Evolutionary conservation across 2,113 vertebrate species (phyloP).

Genomic region (Gavialis gangeticus): DNA sequence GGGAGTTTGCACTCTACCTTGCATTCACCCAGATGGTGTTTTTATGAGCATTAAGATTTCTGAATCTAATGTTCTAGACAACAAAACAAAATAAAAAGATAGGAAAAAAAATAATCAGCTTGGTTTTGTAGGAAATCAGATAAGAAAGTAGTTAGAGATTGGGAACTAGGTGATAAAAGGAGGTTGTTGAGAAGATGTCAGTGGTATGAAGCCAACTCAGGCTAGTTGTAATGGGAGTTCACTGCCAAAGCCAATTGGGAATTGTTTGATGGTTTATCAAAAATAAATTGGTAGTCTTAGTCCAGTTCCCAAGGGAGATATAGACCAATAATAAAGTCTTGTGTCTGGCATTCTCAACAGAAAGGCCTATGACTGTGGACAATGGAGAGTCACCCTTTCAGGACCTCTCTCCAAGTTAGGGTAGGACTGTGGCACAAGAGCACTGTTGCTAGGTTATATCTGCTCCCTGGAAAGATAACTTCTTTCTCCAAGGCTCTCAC

Average conservation of each 20-base stretch:
- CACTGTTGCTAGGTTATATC: background rate
- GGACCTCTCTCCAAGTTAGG: constrained; percentile 1
- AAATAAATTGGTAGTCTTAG: constrained; percentile 14
- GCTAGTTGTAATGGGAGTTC: constrained; percentile 11
- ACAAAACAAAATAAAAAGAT: background rate
- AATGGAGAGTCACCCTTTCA: background rate
- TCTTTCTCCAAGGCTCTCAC: background rate
- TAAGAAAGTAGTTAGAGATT: background rate
- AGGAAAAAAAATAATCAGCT: background rate
- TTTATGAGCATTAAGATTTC: background rate
- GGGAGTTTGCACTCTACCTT: constrained; percentile 30
- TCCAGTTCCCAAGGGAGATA: constrained; percentile 51
- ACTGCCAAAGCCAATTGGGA: constrained; percentile 51
- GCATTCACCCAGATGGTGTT: background rate
- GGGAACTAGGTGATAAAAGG: background rate
- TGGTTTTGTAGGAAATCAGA: background rate
- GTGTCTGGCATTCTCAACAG: constrained; percentile 54
- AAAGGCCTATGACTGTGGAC: constrained; percentile 47
- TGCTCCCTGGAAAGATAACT: background rate
- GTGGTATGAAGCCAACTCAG: background rate
- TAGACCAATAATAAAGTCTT: constrained; percentile 61
- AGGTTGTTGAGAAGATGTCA: background rate
- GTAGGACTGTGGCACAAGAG: background rate
- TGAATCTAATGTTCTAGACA: background rate
- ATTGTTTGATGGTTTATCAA: constrained; percentile 1